Percentiles rank a stretch among this genome's conserved stretches.
Conservation (phyloP, 2,797 vertebrate genomes). For the Erethizon dorsatum region DNA sequence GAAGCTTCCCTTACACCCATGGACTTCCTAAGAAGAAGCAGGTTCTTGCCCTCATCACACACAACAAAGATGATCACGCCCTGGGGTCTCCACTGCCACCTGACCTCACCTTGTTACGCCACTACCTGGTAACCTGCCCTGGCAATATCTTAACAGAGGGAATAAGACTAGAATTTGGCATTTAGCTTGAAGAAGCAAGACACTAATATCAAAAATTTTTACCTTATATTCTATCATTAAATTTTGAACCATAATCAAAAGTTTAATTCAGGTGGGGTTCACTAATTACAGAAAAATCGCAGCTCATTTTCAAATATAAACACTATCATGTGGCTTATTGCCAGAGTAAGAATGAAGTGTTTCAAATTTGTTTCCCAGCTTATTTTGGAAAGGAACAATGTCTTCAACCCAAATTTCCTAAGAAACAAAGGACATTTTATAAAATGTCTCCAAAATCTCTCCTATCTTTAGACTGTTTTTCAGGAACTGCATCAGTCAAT, state of each 20-base stretch:
- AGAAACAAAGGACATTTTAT: not conserved
- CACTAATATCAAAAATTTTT: not conserved
- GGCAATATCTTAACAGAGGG: not conserved
- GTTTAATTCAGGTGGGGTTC: not conserved
- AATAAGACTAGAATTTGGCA: not conserved
- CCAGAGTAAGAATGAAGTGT: not conserved
- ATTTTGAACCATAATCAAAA: constrained; percentile 9
- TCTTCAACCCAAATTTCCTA: not conserved
- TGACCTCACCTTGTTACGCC: not conserved
- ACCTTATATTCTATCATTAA: constrained; percentile 20
- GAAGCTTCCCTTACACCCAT: not conserved
- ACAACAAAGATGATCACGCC: not conserved
- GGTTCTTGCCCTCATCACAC: not conserved
- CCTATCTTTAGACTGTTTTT: not conserved
- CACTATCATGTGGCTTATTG: not conserved
- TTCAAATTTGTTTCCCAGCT: not conserved
- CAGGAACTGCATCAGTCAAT: not conserved
- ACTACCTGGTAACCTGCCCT: not conserved
- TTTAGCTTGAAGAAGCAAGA: not conserved
- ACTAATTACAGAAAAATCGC: not conserved
- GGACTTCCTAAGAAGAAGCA: not conserved
- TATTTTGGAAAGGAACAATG: constrained; percentile 8
- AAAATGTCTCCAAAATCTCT: constrained; percentile 32
- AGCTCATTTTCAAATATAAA: not conserved
- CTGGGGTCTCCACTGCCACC: not conserved